Conservation (phyloP, 1,140 invertebrate genomes). For the Globodera ellingtonae region DNA sequence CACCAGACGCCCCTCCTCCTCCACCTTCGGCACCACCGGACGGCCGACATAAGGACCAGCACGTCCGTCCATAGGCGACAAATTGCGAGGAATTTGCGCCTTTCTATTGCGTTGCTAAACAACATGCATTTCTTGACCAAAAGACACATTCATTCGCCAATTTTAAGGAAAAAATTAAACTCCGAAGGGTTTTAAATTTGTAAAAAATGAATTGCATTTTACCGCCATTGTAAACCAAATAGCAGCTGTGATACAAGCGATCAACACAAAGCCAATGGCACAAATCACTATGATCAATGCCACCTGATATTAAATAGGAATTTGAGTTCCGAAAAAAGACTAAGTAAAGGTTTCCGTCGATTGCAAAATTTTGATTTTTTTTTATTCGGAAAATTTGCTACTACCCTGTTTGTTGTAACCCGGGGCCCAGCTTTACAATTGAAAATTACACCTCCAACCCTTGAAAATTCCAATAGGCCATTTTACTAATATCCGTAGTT, state of each 20-base stretch:
- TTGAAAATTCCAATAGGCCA: conserved; percentile 6
- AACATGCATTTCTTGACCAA: no score
- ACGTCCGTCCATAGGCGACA: background rate
- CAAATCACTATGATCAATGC: conserved; percentile 10
- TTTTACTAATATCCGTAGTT: background rate
- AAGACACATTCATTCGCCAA: no score
- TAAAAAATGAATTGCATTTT: background rate
- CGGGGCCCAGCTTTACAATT: no score
- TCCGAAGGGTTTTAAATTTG: background rate
- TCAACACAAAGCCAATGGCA: conserved; percentile 4
- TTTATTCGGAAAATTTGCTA: no score
- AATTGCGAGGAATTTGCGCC: background rate
- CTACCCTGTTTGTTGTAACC: no score
- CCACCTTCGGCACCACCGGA: background rate
- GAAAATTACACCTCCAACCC: background rate
- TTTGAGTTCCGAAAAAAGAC: background rate
- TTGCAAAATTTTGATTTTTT: background rate
- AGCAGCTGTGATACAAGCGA: conserved; percentile 1
- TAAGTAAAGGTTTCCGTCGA: background rate
- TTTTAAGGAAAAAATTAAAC: background rate
- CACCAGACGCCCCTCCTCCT: background rate
- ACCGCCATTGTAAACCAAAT: conserved; percentile 9
- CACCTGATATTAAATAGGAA: background rate
- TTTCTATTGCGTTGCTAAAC: conserved; percentile 9
- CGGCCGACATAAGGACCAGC: background rate